phyloP scores from a whole-genome alignment of 2,797 vertebrate species.

The Syngnathus acus region DNA sequence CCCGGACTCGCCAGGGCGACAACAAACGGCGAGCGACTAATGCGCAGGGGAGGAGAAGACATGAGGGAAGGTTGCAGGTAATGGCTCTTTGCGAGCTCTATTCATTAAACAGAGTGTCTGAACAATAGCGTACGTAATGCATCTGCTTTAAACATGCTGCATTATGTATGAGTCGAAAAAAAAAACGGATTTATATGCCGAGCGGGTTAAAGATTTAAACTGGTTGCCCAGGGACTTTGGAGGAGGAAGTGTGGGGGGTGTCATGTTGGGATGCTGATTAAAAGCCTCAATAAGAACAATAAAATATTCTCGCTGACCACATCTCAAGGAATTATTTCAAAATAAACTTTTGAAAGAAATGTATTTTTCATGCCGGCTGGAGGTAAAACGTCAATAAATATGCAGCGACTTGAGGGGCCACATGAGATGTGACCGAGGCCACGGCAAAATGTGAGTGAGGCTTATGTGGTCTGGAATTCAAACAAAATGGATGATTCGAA shows the following conservation, averaged over 20 bases:
- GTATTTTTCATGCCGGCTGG: background rate
- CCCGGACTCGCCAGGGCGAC: slow-evolving; percentile 35
- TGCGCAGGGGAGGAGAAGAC: slow-evolving; percentile 37
- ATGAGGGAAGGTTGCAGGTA: slow-evolving; percentile 49
- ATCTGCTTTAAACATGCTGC: slow-evolving; percentile 61
- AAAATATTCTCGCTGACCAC: background rate
- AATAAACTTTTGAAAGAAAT: background rate
- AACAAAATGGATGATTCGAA: background rate
- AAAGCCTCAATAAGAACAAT: slow-evolving; percentile 16
- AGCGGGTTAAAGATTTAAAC: slow-evolving; percentile 61
- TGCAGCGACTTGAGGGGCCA: no score
- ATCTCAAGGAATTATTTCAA: background rate
- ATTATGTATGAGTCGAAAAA: slow-evolving; percentile 62
- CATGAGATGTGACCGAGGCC: background rate
- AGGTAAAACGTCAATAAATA: background rate
- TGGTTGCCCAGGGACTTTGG: slow-evolving; percentile 42
- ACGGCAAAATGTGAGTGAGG: background rate
- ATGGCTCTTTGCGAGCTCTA: slow-evolving; percentile 56
- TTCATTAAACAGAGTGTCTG: slow-evolving; percentile 66
- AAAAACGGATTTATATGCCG: slow-evolving; percentile 45
- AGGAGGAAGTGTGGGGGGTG: background rate
- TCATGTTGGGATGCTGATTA: slow-evolving; percentile 29
- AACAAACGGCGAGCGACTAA: slow-evolving; percentile 36
- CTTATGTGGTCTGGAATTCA: background rate
- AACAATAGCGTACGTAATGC: slow-evolving; percentile 58